Conservation (phyloP, 1,140 invertebrate species). For the Homarus americanus region DNA sequence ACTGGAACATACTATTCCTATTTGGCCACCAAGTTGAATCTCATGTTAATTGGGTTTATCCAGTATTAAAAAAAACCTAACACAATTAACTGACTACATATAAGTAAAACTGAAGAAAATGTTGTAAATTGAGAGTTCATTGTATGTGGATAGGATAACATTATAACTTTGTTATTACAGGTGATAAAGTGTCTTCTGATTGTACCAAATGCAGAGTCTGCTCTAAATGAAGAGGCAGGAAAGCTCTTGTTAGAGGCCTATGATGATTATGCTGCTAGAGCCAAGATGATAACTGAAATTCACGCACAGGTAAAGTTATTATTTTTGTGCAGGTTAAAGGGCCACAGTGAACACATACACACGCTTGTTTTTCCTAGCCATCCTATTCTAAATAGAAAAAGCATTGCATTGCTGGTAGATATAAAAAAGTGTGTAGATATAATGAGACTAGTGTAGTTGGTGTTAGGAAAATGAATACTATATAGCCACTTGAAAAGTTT, state of each 20-base stretch:
- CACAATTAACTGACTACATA: no score
- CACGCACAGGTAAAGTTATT: slow-evolving; percentile 84
- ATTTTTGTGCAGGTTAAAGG: slow-evolving; percentile 15
- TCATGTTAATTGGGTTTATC: no score
- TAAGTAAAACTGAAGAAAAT: no score
- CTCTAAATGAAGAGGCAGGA: slow-evolving; percentile 95
- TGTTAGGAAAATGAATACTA: no score
- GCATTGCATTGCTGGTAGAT: not conserved
- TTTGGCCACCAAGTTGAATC: no score
- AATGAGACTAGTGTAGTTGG: no score
- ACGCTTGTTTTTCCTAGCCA: no score
- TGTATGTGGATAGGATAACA: not conserved
- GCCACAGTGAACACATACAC: no score
- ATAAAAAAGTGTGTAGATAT: not conserved
- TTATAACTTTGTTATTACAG: slow-evolving; percentile 79
- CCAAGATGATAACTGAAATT: slow-evolving; percentile 96
- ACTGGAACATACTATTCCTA: no score
- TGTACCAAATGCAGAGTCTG: slow-evolving; percentile 96
- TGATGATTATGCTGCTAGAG: slow-evolving; percentile 92
- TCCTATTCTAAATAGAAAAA: not conserved
- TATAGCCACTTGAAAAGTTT: no score
- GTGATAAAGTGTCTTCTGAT: slow-evolving; percentile 95
- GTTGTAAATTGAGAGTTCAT: no score
- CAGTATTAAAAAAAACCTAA: no score
- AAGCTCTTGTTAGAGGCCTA: slow-evolving; percentile 94